phyloP scores from a whole-genome alignment of 2,888 invertebrate genomes.

The Tigriopus californicus region DNA sequence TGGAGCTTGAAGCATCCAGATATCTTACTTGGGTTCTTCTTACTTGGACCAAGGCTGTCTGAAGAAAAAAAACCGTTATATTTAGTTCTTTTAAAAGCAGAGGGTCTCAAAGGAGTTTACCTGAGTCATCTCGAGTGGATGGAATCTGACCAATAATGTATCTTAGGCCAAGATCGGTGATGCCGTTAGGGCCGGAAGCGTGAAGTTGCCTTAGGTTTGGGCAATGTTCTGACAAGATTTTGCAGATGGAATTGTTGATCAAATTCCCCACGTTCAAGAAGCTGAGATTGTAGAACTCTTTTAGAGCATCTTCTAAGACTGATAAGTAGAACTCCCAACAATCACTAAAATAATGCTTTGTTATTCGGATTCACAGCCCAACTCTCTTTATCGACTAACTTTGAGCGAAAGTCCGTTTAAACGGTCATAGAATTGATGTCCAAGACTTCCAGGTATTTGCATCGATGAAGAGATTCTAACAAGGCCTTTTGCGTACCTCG shows the following conservation, averaged over 20 bases:
- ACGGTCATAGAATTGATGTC: constrained; percentile 4
- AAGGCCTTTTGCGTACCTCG: neutral
- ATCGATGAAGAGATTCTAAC: neutral
- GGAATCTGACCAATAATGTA: neutral
- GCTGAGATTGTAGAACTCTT: constrained; percentile 1
- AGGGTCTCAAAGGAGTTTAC: neutral
- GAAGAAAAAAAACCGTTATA: too few species aligned
- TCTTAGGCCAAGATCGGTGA: neutral
- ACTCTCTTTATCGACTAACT: neutral
- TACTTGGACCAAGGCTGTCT: too few species aligned
- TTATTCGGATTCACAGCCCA: too few species aligned
- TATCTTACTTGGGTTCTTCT: too few species aligned
- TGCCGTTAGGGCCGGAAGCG: neutral
- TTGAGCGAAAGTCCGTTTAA: neutral
- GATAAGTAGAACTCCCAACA: neutral
- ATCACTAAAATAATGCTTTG: neutral
- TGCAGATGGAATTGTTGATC: constrained; percentile 3
- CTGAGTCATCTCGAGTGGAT: too few species aligned
- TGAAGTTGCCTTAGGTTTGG: neutral
- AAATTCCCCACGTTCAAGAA: constrained; percentile 3
- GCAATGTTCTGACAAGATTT: neutral
- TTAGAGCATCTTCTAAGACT: constrained; percentile 1
- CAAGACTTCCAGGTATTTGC: constrained; percentile 3
- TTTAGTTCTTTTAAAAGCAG: neutral
- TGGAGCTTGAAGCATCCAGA: neutral